Evolutionary conservation across 2,888 invertebrate species (phyloP).

Genomic region (Parasteatoda lunata): DNA sequence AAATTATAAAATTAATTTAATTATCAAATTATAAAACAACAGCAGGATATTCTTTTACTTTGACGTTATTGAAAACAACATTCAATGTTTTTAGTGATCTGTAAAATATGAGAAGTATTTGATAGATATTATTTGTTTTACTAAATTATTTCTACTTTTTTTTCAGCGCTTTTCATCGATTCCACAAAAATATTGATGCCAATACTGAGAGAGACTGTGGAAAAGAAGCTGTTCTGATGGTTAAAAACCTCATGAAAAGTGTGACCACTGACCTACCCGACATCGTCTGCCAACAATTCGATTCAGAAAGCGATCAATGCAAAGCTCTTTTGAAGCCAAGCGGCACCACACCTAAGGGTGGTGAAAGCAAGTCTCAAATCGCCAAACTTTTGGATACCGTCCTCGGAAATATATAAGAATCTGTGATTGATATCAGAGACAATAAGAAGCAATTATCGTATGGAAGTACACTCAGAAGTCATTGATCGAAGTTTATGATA

Average conservation of each 20-base stretch:
- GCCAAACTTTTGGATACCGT: slow-evolving; percentile 58
- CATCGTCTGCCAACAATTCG: slow-evolving; percentile 45
- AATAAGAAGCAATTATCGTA: neutral
- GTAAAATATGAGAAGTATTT: no score
- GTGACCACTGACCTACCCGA: slow-evolving; percentile 43
- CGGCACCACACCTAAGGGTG: slow-evolving; percentile 50
- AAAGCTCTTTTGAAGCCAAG: slow-evolving; percentile 1
- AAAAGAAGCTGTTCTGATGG: slow-evolving; percentile 36
- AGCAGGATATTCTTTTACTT: no score
- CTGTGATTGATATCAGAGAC: slow-evolving; percentile 37
- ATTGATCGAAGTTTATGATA: neutral
- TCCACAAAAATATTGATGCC: slow-evolving; percentile 29
- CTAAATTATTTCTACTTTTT: neutral
- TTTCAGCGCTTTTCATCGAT: slow-evolving; percentile 51
- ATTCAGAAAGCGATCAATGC: slow-evolving; percentile 35
- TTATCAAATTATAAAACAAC: no score
- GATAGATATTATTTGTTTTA: no score
- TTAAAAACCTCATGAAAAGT: slow-evolving; percentile 40
- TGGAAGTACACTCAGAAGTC: neutral
- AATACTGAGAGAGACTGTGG: slow-evolving; percentile 38
- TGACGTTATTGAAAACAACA: no score
- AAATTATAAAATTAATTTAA: no score
- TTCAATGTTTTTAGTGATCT: no score
- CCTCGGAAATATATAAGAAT: slow-evolving; percentile 49
- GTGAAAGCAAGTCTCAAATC: slow-evolving; percentile 50